Conservation (phyloP, 2,797 vertebrate species). For the Botia kubotai region DNA sequence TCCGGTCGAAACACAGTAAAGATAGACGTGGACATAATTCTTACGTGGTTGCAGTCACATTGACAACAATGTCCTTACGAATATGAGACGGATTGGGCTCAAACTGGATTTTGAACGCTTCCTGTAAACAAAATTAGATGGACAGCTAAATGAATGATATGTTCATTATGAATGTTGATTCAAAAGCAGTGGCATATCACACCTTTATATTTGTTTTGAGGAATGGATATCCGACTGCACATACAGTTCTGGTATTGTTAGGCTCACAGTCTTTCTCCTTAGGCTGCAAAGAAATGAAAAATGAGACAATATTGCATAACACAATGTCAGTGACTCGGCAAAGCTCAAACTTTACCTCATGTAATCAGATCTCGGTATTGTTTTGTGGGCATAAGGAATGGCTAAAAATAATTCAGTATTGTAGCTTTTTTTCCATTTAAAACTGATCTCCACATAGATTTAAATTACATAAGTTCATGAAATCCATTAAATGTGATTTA, state of each 20-base stretch:
- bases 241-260: conserved; percentile 82
- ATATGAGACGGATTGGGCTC: conserved; percentile 86
- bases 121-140: conserved; percentile 73
- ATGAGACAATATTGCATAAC: not conserved
- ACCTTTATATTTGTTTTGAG: conserved; percentile 82
- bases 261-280: conserved; percentile 84
- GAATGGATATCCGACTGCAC: conserved; percentile 93
- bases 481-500: no score
- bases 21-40: conserved; percentile 49
- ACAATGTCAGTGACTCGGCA: not conserved
- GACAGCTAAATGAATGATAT: not conserved
- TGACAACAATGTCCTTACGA: conserved; percentile 82
- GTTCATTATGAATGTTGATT: not conserved
- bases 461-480: not conserved
- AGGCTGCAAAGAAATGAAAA: conserved; percentile 70
- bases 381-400: no score
- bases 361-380: no score
- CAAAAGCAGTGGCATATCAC: conserved; percentile 46
- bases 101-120: conserved; percentile 86
- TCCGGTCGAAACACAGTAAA: not conserved
- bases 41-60: conserved; percentile 87
- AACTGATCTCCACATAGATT: not conserved
- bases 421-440: not conserved
- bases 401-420: not conserved
- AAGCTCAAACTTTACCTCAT: no score